Conservation (phyloP, 1,140 invertebrate genomes). For the Uloborus diversus region DNA sequence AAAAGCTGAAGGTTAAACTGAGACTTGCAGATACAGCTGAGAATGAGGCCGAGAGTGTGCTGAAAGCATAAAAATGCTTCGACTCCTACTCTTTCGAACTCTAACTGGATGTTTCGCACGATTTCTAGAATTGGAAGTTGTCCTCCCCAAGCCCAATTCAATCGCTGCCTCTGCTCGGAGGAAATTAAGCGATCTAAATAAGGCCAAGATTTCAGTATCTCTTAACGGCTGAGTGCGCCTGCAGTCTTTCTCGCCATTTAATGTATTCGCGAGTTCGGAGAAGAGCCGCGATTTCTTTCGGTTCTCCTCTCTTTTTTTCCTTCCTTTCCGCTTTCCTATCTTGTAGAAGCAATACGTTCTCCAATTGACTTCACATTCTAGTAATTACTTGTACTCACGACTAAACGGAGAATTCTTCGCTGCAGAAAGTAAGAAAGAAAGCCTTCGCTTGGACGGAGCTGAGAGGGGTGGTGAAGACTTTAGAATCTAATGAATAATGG, state of each 20-base stretch:
- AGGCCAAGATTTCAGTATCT: too few species aligned
- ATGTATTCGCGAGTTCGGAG: slow-evolving; percentile 44
- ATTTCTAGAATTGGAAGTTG: slow-evolving; percentile 11
- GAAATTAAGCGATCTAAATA: too few species aligned
- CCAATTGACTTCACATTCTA: slow-evolving; percentile 55
- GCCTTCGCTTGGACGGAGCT: neutral
- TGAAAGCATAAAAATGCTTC: too few species aligned
- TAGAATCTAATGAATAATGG: slow-evolving; percentile 57
- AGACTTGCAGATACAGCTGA: too few species aligned
- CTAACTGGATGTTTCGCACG: slow-evolving; percentile 22
- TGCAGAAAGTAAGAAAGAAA: slow-evolving; percentile 17
- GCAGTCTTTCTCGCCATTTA: slow-evolving; percentile 13
- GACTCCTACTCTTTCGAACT: too few species aligned
- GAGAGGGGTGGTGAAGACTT: slow-evolving; percentile 25
- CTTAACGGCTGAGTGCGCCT: too few species aligned
- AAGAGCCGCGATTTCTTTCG: neutral
- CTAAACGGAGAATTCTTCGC: slow-evolving; percentile 43
- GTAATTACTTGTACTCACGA: slow-evolving; percentile 55
- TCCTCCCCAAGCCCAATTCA: slow-evolving; percentile 35
- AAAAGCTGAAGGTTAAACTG: too few species aligned
- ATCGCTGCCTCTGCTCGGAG: slow-evolving; percentile 1
- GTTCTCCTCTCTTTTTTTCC: slow-evolving; percentile 15
- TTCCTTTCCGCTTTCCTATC: neutral
- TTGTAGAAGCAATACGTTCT: slow-evolving; percentile 33
- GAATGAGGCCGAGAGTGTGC: too few species aligned